Percentiles rank a stretch among this genome's conserved stretches.
phyloP scores from a whole-genome alignment of 2,888 invertebrate species.

The Meandrusa payeni region DNA sequence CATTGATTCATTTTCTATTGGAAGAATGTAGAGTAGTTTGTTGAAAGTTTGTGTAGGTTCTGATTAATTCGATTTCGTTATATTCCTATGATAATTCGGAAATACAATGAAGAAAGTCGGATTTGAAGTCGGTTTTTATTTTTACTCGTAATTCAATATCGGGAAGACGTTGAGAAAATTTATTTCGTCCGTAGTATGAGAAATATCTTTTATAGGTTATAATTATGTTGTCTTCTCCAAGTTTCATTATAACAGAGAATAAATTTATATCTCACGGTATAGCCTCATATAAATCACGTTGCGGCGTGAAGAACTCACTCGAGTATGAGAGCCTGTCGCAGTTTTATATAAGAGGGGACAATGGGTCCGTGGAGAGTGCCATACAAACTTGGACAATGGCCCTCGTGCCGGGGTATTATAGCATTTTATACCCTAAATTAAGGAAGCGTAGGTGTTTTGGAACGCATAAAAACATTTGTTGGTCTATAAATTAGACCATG shows the following conservation, averaged over 20 bases:
- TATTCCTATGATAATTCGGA: no score
- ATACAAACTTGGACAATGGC: constrained; percentile 41
- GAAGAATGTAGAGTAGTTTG: no score
- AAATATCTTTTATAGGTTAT: neutral
- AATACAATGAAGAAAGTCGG: no score
- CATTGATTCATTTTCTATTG: no score
- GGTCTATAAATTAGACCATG: constrained; percentile 67
- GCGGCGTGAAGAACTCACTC: constrained; percentile 48
- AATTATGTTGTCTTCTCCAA: constrained; percentile 1
- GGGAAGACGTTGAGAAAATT: no score
- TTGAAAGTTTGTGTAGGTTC: no score
- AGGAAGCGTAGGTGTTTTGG: constrained; percentile 34
- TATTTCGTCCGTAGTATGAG: no score
- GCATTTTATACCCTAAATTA: constrained; percentile 42
- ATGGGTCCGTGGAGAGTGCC: constrained; percentile 51
- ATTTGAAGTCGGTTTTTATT: no score
- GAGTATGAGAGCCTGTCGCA: constrained; percentile 44
- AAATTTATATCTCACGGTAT: constrained; percentile 32
- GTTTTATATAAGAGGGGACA: constrained; percentile 64
- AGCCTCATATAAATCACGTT: constrained; percentile 48
- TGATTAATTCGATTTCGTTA: no score
- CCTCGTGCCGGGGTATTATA: constrained; percentile 26
- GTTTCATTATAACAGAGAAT: constrained; percentile 26
- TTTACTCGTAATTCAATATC: no score
- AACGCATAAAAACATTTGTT: constrained; percentile 39